These are phyloP conservation scores for Diprion similis DNA, from an alignment of 1,140 invertebrate genomes.

Conservation along the genomic window DNA sequence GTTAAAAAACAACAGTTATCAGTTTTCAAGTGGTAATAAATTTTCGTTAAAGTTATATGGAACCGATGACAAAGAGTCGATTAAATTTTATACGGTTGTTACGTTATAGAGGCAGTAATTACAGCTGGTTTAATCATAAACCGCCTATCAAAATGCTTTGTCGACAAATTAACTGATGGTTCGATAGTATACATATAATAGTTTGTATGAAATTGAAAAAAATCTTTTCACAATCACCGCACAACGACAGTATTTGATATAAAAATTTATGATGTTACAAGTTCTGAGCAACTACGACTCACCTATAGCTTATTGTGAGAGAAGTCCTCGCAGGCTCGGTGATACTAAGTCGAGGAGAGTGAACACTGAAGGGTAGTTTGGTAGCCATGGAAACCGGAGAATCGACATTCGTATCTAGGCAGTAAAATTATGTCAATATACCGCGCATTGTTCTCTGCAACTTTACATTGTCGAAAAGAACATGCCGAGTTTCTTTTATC, in stretches of 20 bases:
- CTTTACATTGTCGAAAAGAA: neutral
- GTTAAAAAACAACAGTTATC: neutral
- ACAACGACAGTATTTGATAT: too few species aligned
- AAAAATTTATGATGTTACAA: too few species aligned
- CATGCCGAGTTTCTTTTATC: too few species aligned
- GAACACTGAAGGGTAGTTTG: constrained; percentile 28
- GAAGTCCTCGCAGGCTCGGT: neutral
- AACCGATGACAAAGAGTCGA: neutral
- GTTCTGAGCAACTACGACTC: too few species aligned
- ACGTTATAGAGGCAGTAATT: too few species aligned
- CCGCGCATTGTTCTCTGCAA: constrained; percentile 7
- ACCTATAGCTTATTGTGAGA: neutral
- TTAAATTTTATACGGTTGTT: too few species aligned
- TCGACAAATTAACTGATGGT: neutral
- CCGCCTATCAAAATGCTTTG: neutral
- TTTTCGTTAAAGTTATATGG: neutral
- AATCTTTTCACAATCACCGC: neutral
- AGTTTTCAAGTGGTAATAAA: neutral
- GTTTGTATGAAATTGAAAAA: neutral
- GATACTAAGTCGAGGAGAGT: neutral
- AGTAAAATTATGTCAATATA: constrained; percentile 37
- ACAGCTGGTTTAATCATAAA: neutral
- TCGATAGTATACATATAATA: too few species aligned
- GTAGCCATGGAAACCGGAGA: constrained; percentile 33
- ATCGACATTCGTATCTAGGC: constrained; percentile 33